Evolutionary conservation across 2,888 invertebrate genomes (phyloP).

Genomic region (Pelosia muscerda): DNA sequence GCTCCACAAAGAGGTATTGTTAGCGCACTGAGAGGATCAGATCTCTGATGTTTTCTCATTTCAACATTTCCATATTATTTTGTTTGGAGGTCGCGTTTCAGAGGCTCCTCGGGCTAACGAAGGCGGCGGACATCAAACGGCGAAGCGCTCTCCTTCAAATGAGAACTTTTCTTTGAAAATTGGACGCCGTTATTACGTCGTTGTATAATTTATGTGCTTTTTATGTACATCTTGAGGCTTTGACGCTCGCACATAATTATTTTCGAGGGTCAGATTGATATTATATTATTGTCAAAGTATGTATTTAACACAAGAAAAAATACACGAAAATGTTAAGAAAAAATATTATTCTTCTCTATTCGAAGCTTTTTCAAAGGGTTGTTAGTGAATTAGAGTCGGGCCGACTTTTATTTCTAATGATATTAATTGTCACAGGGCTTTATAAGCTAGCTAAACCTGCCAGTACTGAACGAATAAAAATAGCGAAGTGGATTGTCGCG

Average conservation of each 20-base stretch:
- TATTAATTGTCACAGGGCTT: not conserved
- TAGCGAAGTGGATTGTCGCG: too few species aligned
- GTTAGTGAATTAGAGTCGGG: not conserved
- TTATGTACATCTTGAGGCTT: conserved; percentile 43
- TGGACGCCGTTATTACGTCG: conserved; percentile 72
- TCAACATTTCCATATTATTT: conserved; percentile 81
- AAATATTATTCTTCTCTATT: not conserved
- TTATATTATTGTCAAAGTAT: conserved; percentile 15
- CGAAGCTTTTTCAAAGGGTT: not conserved
- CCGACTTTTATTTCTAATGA: not conserved
- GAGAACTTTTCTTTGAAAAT: conserved; percentile 72
- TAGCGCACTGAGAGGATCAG: conserved; percentile 66
- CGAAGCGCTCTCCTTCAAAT: conserved; percentile 57
- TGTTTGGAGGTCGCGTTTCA: conserved; percentile 54
- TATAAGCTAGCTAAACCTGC: not conserved
- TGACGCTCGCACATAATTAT: conserved; percentile 33
- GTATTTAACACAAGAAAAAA: not conserved
- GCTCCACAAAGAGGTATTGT: conserved; percentile 66
- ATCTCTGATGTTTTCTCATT: conserved; percentile 73
- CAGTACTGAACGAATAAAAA: too few species aligned
- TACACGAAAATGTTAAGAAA: not conserved
- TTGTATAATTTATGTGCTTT: conserved; percentile 67
- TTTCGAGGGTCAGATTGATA: conserved; percentile 20
- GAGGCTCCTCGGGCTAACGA: conserved; percentile 57
- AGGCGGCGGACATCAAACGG: conserved; percentile 57